Conservation (phyloP, 1,140 invertebrate species). For the Solenopsis fugax region DNA sequence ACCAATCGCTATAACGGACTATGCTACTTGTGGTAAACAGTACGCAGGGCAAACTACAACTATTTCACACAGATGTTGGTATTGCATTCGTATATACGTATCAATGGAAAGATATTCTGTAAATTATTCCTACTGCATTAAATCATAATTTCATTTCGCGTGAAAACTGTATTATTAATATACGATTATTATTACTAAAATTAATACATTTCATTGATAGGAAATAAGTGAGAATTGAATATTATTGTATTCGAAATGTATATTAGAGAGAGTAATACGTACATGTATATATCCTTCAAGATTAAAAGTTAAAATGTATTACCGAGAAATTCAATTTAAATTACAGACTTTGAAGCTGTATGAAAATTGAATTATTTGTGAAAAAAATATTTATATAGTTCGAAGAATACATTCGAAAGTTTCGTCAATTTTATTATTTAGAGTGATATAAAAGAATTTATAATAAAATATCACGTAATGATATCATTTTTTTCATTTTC, state of each 20-base stretch:
- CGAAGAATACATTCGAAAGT: background rate
- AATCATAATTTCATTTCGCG: constrained; percentile 5
- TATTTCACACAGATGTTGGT: constrained; percentile 13
- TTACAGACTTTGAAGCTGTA: background rate
- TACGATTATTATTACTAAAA: background rate
- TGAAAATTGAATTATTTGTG: background rate
- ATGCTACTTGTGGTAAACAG: constrained; percentile 31
- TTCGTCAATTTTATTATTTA: background rate
- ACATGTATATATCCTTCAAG: background rate
- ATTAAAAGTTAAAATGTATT: background rate
- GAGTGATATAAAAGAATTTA: background rate
- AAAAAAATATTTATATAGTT: constrained; percentile 12
- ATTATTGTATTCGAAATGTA: background rate
- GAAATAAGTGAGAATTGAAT: background rate
- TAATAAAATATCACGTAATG: background rate
- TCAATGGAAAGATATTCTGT: constrained; percentile 8
- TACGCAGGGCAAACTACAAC: background rate
- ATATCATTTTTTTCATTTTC: background rate
- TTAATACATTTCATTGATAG: background rate
- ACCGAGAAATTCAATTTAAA: background rate
- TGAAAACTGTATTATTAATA: background rate
- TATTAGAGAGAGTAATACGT: background rate
- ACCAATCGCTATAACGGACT: constrained; percentile 59
- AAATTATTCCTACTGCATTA: constrained; percentile 26
- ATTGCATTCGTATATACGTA: background rate